Percentiles rank a stretch among this genome's conserved stretches.
These are phyloP conservation scores for Pachycephala philippinensis DNA, from an alignment of 2,113 vertebrate genomes.

Conservation along the genomic window DNA sequence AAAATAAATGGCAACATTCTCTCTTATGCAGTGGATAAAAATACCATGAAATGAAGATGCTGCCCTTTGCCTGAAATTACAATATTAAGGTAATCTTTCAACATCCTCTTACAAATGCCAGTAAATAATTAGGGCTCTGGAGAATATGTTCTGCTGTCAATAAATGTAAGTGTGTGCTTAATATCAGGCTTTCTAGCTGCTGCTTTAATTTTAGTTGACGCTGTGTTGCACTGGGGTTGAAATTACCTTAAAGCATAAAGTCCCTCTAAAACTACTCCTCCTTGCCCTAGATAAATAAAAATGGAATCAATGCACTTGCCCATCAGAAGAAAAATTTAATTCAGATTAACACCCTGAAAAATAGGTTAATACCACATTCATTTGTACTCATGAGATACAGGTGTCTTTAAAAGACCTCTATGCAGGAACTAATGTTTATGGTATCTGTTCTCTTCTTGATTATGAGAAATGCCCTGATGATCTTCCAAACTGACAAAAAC, in stretches of 20 bases:
- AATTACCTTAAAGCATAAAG: conserved; percentile 19
- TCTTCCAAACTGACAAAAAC: not conserved
- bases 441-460: not conserved
- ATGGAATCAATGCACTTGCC: not conserved
- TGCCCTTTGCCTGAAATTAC: conserved; percentile 30
- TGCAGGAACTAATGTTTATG: conserved; percentile 11
- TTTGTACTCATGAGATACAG: not conserved
- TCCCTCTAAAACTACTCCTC: not conserved
- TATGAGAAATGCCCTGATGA: conserved; percentile 31
- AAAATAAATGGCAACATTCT: conserved; percentile 42
- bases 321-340: not conserved
- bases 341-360: not conserved
- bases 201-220: not conserved
- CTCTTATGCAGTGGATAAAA: not conserved
- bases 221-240: not conserved
- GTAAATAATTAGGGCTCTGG: conserved; percentile 53
- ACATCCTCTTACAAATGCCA: conserved; percentile 25
- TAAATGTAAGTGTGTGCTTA: not conserved
- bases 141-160: conserved; percentile 39
- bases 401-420: not conserved
- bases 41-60: conserved; percentile 24
- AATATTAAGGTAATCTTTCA: conserved; percentile 48
- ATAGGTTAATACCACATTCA: not conserved
- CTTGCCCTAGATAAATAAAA: conserved; percentile 22
- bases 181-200: not conserved